A percentile compares a stretch with the other conserved stretches of the same genome.
phyloP scores from a whole-genome alignment of 2,888 invertebrate species.

The Cancer borealis region DNA sequence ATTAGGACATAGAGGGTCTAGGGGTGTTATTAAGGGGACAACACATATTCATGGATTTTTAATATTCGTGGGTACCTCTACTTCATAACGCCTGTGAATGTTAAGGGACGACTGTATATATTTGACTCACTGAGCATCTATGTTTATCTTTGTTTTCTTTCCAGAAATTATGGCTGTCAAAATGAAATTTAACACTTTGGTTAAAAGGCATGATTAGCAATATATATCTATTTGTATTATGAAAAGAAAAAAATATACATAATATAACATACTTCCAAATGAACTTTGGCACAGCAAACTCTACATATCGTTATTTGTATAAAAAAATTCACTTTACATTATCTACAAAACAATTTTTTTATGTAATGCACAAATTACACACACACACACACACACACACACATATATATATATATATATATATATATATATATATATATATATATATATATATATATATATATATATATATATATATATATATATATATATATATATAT shows the following conservation, averaged over 20 bases:
- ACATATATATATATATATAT: too few species aligned
- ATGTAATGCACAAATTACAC: not conserved
- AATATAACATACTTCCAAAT: conserved; percentile 31
- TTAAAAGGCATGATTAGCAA: not conserved
- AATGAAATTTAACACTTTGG: not conserved
- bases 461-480: too few species aligned
- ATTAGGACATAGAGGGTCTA: too few species aligned
- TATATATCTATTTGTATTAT: not conserved
- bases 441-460: too few species aligned
- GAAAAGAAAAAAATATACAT: not conserved
- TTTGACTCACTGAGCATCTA: not conserved
- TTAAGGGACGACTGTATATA: too few species aligned
- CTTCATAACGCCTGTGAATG: too few species aligned
- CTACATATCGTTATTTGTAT: conserved; percentile 24
- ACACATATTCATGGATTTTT: too few species aligned
- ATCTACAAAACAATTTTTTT: not conserved
- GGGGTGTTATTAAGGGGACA: too few species aligned
- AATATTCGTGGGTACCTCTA: too few species aligned
- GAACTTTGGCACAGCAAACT: conserved; percentile 26
- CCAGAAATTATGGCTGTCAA: not conserved
- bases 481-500: too few species aligned
- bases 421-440: too few species aligned
- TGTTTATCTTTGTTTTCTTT: not conserved
- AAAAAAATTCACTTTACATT: conserved; percentile 14
- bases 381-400: too few species aligned